Conservation (phyloP, 2,888 invertebrate species). For the Pristionchus exspectatus region DNA sequence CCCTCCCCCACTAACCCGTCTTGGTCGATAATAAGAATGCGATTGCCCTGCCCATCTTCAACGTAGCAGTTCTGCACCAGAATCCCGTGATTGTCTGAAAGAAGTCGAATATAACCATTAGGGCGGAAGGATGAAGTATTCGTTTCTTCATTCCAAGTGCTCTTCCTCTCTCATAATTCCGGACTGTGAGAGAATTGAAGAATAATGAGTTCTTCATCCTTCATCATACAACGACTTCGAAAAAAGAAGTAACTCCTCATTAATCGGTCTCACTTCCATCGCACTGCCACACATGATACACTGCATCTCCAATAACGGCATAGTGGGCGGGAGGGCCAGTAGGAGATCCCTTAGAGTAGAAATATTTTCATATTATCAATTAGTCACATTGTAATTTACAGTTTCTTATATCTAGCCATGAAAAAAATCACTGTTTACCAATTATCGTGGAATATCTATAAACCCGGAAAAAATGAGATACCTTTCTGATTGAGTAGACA, state of each 20-base stretch:
- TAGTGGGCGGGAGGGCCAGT: slow-evolving; percentile 76
- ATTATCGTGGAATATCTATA: neutral
- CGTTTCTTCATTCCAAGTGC: too few relatives aligned
- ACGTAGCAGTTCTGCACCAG: slow-evolving; percentile 79
- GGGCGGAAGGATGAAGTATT: too few relatives aligned
- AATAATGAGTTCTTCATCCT: too few relatives aligned
- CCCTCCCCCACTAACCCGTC: slow-evolving; percentile 67
- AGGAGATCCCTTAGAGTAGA: slow-evolving; percentile 60
- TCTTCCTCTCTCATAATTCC: neutral
- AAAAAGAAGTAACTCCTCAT: too few relatives aligned
- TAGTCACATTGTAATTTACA: too few relatives aligned
- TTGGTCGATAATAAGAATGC: slow-evolving; percentile 78
- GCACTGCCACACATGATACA: slow-evolving; percentile 78
- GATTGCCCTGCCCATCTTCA: slow-evolving; percentile 77
- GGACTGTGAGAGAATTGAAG: neutral
- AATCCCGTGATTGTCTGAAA: slow-evolving; percentile 74
- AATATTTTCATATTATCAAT: neutral
- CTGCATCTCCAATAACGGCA: slow-evolving; percentile 77
- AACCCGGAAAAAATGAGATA: neutral
- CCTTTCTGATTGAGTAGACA: slow-evolving; percentile 73
- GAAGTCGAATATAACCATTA: neutral
- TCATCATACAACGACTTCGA: too few relatives aligned
- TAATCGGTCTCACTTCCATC: slow-evolving; percentile 64
- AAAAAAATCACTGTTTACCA: too few relatives aligned
- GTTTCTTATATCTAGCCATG: too few relatives aligned